Conservation (phyloP, 2,113 vertebrate genomes). For the Rhinolophus sinicus region DNA sequence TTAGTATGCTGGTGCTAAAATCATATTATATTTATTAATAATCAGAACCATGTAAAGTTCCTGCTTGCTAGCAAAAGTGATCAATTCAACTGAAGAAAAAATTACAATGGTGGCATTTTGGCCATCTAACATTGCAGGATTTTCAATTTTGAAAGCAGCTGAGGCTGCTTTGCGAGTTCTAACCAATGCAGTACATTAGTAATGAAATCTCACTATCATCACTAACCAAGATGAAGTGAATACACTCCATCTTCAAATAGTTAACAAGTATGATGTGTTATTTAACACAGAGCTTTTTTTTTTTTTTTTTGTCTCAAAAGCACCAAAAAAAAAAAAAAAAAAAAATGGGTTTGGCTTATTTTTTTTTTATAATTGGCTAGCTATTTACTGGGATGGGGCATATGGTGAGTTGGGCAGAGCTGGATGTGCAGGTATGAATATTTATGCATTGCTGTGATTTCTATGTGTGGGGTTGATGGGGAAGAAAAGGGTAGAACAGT, state of each 20-base stretch:
- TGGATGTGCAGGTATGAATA: not conserved
- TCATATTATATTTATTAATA: conserved; percentile 57
- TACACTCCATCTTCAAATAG: not conserved
- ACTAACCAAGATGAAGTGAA: not conserved
- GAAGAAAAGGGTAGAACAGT: not conserved
- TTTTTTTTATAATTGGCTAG: not conserved
- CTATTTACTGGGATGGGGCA: conserved; percentile 33
- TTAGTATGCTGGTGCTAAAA: not conserved
- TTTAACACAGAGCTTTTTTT: not conserved
- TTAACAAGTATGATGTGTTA: not conserved
- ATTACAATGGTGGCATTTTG: conserved; percentile 17
- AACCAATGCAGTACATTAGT: not conserved
- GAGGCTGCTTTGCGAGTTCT: conserved; percentile 42
- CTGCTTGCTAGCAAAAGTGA: conserved; percentile 54
- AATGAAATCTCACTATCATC: not conserved
- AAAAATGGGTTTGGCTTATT: not conserved
- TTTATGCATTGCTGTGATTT: not conserved
- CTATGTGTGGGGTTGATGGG: not conserved
- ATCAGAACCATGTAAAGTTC: conserved; percentile 50
- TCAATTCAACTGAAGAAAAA: conserved; percentile 57
- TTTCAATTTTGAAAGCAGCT: conserved; percentile 1
- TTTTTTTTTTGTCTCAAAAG: not conserved
- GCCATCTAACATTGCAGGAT: conserved; percentile 34
- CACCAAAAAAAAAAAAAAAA: not conserved
- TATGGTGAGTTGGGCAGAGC: not conserved